Base-by-base conservation (phyloP, 2,797 vertebrate species). In the Oryzias sinensis region DNA sequence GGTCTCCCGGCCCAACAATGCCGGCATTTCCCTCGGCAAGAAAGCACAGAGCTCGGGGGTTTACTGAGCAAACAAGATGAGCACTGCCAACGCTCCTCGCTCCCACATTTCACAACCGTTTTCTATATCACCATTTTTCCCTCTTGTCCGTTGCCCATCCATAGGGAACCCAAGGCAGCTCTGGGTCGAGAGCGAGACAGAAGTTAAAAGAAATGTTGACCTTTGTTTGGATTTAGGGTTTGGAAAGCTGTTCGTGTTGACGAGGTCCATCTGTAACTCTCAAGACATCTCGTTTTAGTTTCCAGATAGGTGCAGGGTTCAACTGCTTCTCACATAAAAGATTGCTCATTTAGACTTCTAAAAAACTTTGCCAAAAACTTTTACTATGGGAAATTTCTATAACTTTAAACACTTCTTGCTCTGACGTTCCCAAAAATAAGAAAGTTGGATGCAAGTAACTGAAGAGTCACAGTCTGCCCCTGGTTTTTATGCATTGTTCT, bases 61-160 rank as follows among this genome's bases (percentile, higher is more conserved):
- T 98, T 94, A 94, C 95, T 95, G 93, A 94, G 95, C 95, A 98
- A 98, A 98, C 94, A 99, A 93, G 92, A 91, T 68, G 83, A 88
- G 88, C 85, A 76, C 80, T 92, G 87, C 88, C 81, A 91, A 92
- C 88, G 88, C 89, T 83, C 60, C 77, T 85, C 75, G 85, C 91
- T 93, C 93, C 88, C 91, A 94, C 91, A 91, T 92, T 86, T 88
- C 87, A 79, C 88, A 89, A 89, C 88, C 84, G 72, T 87, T 89
- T 84, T 70, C 81, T 87, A 71, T 79, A 82, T 79, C 74, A 59
- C 80, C 74, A 67, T 84, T 76, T 79, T 68, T 68, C 22, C 61
- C 51, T 75, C 76, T 82, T 80, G 76, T 61, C 81, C 77, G 70
- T 77, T 29, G 74, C 56, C 70, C 75, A 48, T 79, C 79, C 61